Base-by-base conservation (phyloP, 2,113 vertebrate species). In the Spheniscus mendiculus region DNA sequence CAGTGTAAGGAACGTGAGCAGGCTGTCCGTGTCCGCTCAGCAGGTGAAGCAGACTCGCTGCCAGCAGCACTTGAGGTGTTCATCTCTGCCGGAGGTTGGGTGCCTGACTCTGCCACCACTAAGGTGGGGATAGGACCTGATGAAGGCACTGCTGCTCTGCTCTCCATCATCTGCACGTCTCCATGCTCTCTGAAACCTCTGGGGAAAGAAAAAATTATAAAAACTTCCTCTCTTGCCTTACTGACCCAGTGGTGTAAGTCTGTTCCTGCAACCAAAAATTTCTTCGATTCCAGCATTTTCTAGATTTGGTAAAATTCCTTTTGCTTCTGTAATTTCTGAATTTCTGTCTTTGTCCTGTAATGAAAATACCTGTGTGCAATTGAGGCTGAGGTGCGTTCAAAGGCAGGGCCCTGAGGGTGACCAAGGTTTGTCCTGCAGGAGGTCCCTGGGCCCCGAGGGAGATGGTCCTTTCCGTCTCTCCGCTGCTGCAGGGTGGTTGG, bases 81-180 rank as follows among this genome's bases (percentile, higher is more conserved):
- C 6, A 2, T 27, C 32, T 23, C 76, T n/a, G 50, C 30, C 9
- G 12, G n/a, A n/a, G n/a, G 15, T 40, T 2, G 8, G 6, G 30
- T 21, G 59, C n/a, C 30, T 2, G 1, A 22, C 13, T 9, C 22
- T 3, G 6, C 9, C 23, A 44, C 44, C 12, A 5, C 11, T 3
- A 1, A 12, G 4, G 7, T 30, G 80, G 29, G 42, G 29, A 47
- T 20, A 21, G 47, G 63, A 69, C 11, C 19, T 3, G n/a, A 3
- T 2, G 14, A 40, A n/a, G 56, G 20, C 34, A 25, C 6, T 1
- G 6, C 62, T 14, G 61, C 16, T 22, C 62, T 16, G 40, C 23
- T 40, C 20, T 22, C 55, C 71, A 3, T 27, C 62, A 15, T 16
- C n/a, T 6, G 15, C 55, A 21, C 1, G 0, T 3, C 47, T 22